Evolutionary conservation across 2,113 vertebrate species (phyloP), one percentile per base, ranked within the genome.

Genomic region (Amazona guildingii): DNA sequence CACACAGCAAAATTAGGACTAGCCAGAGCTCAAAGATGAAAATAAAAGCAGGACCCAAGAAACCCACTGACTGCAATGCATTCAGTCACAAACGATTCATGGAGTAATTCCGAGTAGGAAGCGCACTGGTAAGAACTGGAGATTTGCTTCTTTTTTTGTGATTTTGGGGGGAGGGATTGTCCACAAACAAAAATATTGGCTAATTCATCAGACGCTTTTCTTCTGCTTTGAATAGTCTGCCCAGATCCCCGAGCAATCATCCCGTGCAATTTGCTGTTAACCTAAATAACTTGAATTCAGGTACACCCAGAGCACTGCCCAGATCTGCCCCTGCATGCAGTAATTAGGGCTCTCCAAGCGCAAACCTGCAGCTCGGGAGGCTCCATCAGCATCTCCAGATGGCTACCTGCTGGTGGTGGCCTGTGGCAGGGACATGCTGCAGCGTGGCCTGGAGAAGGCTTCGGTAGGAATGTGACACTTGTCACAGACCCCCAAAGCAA

Each of bases 251-350:
- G 3, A 94, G 94, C 95, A 68, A 77, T 85, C 79, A 33, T n/a
- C 18, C 46, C 1, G 0, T 25, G 92, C 88, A 90, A 94, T 94
- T 92, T 93, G 95, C 95, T 73, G 94, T 46, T 92, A 81, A 95
- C 90, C 92, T 75, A 94, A 86, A 96, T 82, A 93, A 57, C 86
- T 92, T 9, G 11, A 62, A 67, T 44, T 28, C 85, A 63, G 93
- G 93, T 92, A 88, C 85, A 93, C 49, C 88, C 93, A 33, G 77
- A 75, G 94, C 80, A 69, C 73, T 76, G 94, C 95, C 96, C 96
- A 62, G 94, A 96, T 97, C 80, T 97, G 96, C 96, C 96, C 88
- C 91, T 95, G 96, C 95, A 93, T 1, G 95, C 88, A 49, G 4
- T 62, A 72, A 72, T 81, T 35, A 68, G 66, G 85, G 61, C 13